Evolutionary conservation across 2,888 invertebrate genomes (phyloP), one percentile per base, ranked within the genome.

Genomic region (Amphiduros pacificus): DNA sequence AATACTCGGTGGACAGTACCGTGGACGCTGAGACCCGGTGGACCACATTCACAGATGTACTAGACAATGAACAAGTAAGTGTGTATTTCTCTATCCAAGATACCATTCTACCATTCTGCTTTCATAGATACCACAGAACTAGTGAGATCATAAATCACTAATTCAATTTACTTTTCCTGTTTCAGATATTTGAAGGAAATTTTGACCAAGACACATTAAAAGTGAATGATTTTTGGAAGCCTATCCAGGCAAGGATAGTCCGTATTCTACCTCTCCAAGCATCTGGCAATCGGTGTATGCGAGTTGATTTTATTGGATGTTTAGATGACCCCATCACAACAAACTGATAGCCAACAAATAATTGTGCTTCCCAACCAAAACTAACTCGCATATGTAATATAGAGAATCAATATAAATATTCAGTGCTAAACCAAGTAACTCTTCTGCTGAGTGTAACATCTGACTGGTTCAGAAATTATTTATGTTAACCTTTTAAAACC

Each of bases 221-320:
- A 32, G 53, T 57, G 20, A 55, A 63, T 52, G 53, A 53, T 55
- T 54, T 63, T 14, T 60, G 60, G 63, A 55, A 63, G 54, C 63
- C 63, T 24, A 63, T 63, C 36, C 49, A 48, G 51, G 56, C 60
- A n/a, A 55, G 56, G 9, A 55, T 50, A 22, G 22, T 63, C 36
- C 50, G 63, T 5, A 44, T 63, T 49, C 29, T 63, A 20, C 63
- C 63, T n/a, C 20, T 49, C 11, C 27, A 27, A n/a, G 24, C 59
- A n/a, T 53, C 36, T 29, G 31, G 55, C 28, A 63, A 63, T 52
- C 55, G 52, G 29, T 63, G 63, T 54, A 50, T 63, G 52, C 32
- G 63, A 22, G 63, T 58, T 17, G 63, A 63, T 32, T 27, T 63
- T 26, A 60, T 63, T 32, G 63, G 63, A n/a, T 63, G 63, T 32